Evolutionary conservation across 2,888 invertebrate genomes (phyloP), one percentile per base, ranked within the genome.

Genomic region (Mayetiola destructor): DNA sequence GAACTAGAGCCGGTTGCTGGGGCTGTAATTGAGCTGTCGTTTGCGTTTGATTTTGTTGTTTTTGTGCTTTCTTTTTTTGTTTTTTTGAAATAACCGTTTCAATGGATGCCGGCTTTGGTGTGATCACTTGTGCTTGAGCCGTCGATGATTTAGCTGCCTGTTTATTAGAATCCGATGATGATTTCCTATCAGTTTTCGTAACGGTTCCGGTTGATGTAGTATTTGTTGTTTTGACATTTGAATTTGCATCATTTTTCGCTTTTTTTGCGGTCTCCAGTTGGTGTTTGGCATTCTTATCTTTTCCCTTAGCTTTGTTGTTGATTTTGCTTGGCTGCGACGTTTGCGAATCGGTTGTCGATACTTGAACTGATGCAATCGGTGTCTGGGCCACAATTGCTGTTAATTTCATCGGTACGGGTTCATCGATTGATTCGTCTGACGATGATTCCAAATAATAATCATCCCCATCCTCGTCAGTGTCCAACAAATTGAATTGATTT

Each of bases 401-500:
- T 32, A 29, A 18, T 29, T 18, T 2, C 12, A 62, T 58, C 60
- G 60, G 55, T 21, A 60, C 60, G 10, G 55, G 48, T 32, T 56
- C 56, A 32, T 36, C 29, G n/a, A 39, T 42, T 12, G 23, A 20
- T 35, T 40, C 53, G 21, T 59, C 57, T 21, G 59, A 58, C 14
- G 57, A 54, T 18, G 53, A 53, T 20, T 29, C 29, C 29, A 30
- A 29, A 18, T 42, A 42, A 18, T 56, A 56, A 27, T 58, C 37
- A 53, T 55, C 39, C 39, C 56, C 56, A 55, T 59, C 58, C 20
- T 61, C 59, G 40, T 61, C 59, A 23, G 53, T 27, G 29, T 59
- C 61, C 3, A 61, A 35, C 8, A 59, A 35, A 55, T 58, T 59
- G 27, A 59, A 61, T 52, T 59, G 55, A 59, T 61, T 61, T 10